Evolutionary conservation across 30 jellyfish, hydroid and myxozoan genomes (phyloP), one percentile per base, ranked within the genome.

Genomic region (Chrysaora quinquecirrha): DNA sequence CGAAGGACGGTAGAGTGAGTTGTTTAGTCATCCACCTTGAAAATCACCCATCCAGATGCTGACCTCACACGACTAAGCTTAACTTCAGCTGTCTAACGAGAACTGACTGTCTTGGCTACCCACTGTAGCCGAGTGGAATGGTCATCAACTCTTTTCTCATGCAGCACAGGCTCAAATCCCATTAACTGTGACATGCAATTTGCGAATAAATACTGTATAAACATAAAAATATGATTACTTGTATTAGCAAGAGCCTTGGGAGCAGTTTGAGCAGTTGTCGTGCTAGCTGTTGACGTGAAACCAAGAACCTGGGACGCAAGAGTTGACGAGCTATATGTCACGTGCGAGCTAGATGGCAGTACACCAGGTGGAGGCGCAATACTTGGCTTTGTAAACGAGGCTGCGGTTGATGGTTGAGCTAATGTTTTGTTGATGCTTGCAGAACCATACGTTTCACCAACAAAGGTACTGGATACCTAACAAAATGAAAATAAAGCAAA

Each of bases 351-450:
- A 4, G 83, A 54, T 14, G 95, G 90, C 68, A 85, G 64, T 52
- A 89, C 95, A 18, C 96, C 96, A 30, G 97, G 93, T 22, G 82
- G 95, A 48, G 82, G 82, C 30, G 89, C 81, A 47, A 69, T 74
- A 60, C 34, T 82, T 34, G 69, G 79, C 64, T 52, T 69, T 30
- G 92, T 35, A 62, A 82, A 82, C 31, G 71, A 38, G 29, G 80
- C 71, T 22, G 71, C 66, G 24, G 85, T 2, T 31, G 46, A 50
- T 10, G 85, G 47, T 62, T 68, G 85, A 19, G 73, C 12, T 35
- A 30, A 28, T 11, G 92, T 71, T 48, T 82, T 82, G 80, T 69
- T 82, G 25, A 56, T 58, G 49, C 32, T 82, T 19, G 60, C 85
- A 2, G 79, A 33, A 7, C 49, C 85, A 34, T 67, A 82, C 0